These are phyloP conservation scores for Mimumesa dahlbomi DNA, from an alignment of 2,888 invertebrate genomes.

Conservation along the genomic window DNA sequence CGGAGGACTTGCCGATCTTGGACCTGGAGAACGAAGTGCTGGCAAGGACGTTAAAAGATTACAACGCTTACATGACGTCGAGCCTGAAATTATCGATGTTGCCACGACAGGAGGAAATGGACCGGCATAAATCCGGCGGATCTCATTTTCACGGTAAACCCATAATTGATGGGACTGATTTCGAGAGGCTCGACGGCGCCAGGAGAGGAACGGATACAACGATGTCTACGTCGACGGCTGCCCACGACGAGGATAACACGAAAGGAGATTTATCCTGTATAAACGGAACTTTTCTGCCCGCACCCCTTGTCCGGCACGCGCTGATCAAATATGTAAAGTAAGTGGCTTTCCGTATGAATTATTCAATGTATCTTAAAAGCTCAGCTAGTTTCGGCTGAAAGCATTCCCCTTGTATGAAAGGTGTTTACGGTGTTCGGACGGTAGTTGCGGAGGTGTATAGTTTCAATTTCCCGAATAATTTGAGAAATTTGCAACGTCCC, in stretches of 20 bases:
- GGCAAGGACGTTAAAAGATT: slow-evolving; percentile 71
- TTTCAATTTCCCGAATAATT: too few relatives aligned
- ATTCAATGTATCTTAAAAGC: slow-evolving; percentile 60
- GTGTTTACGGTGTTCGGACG: neutral
- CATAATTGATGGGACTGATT: slow-evolving; percentile 44
- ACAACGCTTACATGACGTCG: slow-evolving; percentile 72
- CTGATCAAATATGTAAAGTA: slow-evolving; percentile 79
- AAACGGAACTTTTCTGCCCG: slow-evolving; percentile 77
- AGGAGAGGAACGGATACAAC: slow-evolving; percentile 30
- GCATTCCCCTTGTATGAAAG: slow-evolving; percentile 26
- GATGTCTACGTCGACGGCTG: slow-evolving; percentile 18
- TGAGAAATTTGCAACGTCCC: too few relatives aligned
- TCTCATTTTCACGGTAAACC: slow-evolving; percentile 52
- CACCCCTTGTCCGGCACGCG: slow-evolving; percentile 74
- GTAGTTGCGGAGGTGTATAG: too few relatives aligned
- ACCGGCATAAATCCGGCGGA: slow-evolving; percentile 15
- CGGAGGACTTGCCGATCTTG: slow-evolving; percentile 72
- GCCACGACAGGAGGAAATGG: slow-evolving; percentile 23
- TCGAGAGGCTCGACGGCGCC: slow-evolving; percentile 10
- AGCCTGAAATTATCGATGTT: slow-evolving; percentile 52
- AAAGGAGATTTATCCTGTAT: slow-evolving; percentile 77
- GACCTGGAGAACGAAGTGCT: slow-evolving; percentile 75
- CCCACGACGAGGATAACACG: slow-evolving; percentile 51
- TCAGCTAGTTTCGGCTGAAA: neutral
- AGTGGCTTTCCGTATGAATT: slow-evolving; percentile 68